Conservation (phyloP, 2,797 vertebrate genomes). For the Mus minutoides region DNA sequence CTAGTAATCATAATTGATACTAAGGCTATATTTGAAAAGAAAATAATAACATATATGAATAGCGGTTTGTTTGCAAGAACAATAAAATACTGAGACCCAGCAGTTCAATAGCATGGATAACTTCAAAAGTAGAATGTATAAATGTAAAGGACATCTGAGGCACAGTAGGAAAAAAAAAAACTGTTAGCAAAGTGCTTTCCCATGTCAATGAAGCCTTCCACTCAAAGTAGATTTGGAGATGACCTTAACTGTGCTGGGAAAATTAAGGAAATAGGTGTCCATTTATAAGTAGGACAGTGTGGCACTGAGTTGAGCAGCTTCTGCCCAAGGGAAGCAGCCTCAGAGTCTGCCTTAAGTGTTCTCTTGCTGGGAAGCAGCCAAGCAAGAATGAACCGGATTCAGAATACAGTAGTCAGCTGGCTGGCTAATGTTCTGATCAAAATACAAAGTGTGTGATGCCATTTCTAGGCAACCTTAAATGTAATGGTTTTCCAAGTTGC, state of each 20-base stretch:
- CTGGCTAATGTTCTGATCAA: not conserved
- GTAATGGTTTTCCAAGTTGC: not conserved
- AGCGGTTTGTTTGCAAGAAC: not conserved
- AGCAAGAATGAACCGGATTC: not conserved
- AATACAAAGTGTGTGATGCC: not conserved
- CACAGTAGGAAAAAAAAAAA: not conserved
- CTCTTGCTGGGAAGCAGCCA: not conserved
- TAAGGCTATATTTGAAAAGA: not conserved
- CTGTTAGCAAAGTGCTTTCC: not conserved
- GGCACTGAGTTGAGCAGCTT: not conserved
- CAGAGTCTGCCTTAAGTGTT: not conserved
- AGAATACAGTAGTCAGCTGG: not conserved
- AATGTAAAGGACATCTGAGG: not conserved
- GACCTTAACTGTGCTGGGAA: not conserved
- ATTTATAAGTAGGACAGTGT: not conserved
- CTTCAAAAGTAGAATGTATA: not conserved
- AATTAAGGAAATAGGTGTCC: not conserved
- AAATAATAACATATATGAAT: not conserved
- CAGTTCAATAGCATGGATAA: not conserved
- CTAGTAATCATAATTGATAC: not conserved
- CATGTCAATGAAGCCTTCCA: not conserved
- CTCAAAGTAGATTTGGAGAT: not conserved
- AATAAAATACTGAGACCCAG: not conserved
- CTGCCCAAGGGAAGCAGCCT: not conserved
- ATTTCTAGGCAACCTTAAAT: not conserved